Base-by-base conservation (phyloP, 2,888 invertebrate species). In the Troilus luridus region DNA sequence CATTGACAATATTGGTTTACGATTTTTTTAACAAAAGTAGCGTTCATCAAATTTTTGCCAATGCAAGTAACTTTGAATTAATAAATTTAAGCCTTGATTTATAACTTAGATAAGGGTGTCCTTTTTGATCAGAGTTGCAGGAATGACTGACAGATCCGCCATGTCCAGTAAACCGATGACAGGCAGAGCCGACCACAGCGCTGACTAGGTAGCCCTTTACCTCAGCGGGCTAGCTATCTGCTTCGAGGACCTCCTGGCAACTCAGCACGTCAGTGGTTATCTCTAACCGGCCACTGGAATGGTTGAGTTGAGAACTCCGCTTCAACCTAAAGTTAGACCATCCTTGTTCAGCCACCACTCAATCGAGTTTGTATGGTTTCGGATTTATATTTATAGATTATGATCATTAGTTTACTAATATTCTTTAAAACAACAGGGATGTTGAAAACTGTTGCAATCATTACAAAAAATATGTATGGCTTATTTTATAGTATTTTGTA, bases 261-360 rank as follows among this genome's bases (percentile, higher is more conserved):
- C 67, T 67, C 67, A 67, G 67, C 67, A 67, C 67, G 67, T 67
- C 67, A 67, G 24, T 24, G 12, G 24, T 67, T 67, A 67, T 67
- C 67, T 67, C 9, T 0, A 24, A 5, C 67, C 14, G 5, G 24
- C 14, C 67, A 14, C 3, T 24, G 67, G 67, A 67, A 67, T 67
- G 24, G 67, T 67, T 67, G 24, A 24, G 67, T 67, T 24, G 67
- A 67, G 67, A 14, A 24, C 24, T 67, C 12, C 14, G 24, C 14
- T 24, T 67, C 24, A 24, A 12, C 24, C 11, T 12, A 67, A 67
- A 8, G 12, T 67, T 67, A 67, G 24, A 67, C 14, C 24, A 24
- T 24, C 24, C 6, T 67, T 27, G 24, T 24, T 24, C 12, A 24
- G 14, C 12, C 24, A 67, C 5, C 14, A 12, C 67, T 67, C 14